Conservation (phyloP, 1,140 invertebrate genomes). For the Papilio polytes region DNA sequence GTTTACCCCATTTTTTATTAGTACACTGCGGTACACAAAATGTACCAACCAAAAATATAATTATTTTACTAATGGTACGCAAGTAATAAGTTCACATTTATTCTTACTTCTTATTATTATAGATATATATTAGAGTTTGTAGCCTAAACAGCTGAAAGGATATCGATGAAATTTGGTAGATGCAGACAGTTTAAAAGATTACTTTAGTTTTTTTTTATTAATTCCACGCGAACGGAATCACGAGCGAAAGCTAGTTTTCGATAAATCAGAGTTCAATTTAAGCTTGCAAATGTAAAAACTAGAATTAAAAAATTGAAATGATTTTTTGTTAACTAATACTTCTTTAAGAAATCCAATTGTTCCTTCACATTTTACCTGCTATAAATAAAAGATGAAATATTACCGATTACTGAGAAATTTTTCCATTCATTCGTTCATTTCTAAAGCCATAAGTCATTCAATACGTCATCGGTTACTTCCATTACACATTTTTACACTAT, state of each 20-base stretch:
- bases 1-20: slow-evolving; percentile 29
- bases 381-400: slow-evolving; percentile 8
- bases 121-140: too few relatives aligned
- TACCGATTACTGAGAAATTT: slow-evolving; percentile 13
- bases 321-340: neutral
- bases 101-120: neutral
- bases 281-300: too few relatives aligned
- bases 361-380: neutral
- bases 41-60: neutral
- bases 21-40: neutral
- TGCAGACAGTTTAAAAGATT: too few relatives aligned
- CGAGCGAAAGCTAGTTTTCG: too few relatives aligned
- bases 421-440: neutral
- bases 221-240: too few relatives aligned
- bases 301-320: neutral
- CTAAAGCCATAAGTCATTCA: neutral
- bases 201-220: too few relatives aligned
- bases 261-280: too few relatives aligned
- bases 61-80: neutral
- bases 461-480: slow-evolving; percentile 13
- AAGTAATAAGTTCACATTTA: neutral
- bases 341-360: neutral
- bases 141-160: too few relatives aligned
- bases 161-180: too few relatives aligned
- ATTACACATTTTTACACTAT: neutral